phyloP scores from a whole-genome alignment of 1,140 invertebrate genomes.

The Pseudomyrmex dendroicus region DNA sequence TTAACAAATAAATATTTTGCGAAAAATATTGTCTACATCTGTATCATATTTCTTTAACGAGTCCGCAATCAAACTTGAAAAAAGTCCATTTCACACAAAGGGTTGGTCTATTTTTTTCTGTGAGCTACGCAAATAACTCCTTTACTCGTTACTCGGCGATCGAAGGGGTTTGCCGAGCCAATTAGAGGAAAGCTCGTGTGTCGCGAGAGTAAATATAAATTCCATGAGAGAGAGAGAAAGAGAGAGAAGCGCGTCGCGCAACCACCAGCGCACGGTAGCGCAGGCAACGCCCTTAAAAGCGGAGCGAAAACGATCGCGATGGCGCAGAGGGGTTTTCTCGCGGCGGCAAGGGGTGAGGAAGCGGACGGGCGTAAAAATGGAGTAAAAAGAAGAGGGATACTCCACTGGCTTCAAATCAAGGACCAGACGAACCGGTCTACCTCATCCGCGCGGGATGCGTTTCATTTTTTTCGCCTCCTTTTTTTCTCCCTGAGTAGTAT shows the following conservation, averaged over 20 bases:
- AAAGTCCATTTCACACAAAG: not conserved
- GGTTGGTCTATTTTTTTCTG: not conserved
- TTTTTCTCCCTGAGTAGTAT: slow-evolving; percentile 64
- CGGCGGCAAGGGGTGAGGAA: slow-evolving; percentile 21
- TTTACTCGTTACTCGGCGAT: not conserved
- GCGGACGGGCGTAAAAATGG: slow-evolving; percentile 62
- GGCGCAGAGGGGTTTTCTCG: slow-evolving; percentile 29
- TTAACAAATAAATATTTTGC: slow-evolving; percentile 6
- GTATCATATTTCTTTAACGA: not conserved
- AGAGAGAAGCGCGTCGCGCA: slow-evolving; percentile 11
- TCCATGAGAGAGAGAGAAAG: not conserved
- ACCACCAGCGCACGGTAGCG: slow-evolving; percentile 57
- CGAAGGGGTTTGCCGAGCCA: not conserved
- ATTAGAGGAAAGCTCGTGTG: slow-evolving; percentile 48
- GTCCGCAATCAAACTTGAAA: not conserved
- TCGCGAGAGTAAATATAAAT: slow-evolving; percentile 55
- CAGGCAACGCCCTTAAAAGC: slow-evolving; percentile 69
- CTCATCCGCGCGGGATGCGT: slow-evolving; percentile 73
- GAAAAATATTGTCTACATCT: not conserved
- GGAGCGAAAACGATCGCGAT: slow-evolving; percentile 49
- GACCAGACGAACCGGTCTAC: slow-evolving; percentile 83
- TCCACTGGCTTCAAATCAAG: slow-evolving; percentile 81
- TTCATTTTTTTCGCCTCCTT: slow-evolving; percentile 73
- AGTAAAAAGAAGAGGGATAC: slow-evolving; percentile 71
- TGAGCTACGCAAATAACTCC: not conserved